phyloP scores from a whole-genome alignment of 1,140 invertebrate genomes.

The Subanguina moxae region DNA sequence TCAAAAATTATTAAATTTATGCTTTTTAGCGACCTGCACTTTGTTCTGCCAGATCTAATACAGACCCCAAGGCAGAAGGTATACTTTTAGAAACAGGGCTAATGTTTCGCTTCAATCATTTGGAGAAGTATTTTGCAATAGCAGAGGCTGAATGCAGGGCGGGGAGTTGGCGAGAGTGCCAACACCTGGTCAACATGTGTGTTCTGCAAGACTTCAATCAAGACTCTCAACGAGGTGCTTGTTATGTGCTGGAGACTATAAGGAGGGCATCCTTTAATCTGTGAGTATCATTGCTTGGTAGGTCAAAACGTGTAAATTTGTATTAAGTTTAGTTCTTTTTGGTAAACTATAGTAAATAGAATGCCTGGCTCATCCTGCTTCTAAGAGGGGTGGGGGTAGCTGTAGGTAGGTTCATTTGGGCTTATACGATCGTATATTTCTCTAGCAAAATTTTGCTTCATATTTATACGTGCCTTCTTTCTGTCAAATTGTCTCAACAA shows the following conservation, averaged over 20 bases:
- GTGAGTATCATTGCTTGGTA: background rate
- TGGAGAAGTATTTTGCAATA: conserved; percentile 14
- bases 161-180: conserved; percentile 27
- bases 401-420: background rate
- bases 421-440: background rate
- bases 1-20: background rate
- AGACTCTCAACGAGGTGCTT: conserved; percentile 21
- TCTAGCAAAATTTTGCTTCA: too few species aligned
- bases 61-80: background rate
- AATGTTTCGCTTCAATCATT: conserved; percentile 18
- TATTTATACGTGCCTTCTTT: too few species aligned
- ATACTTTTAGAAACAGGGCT: conserved; percentile 8
- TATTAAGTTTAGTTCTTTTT: background rate
- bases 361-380: too few species aligned
- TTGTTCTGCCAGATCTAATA: background rate
- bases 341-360: too few species aligned
- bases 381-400: background rate
- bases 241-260: conserved; percentile 28
- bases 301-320: background rate
- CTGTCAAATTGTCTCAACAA: too few species aligned
- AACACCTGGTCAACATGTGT: conserved; percentile 47
- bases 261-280: conserved; percentile 11
- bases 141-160: conserved; percentile 30
- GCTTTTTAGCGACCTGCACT: background rate
- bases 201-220: conserved; percentile 47